A percentile compares a stretch with the other conserved stretches of the same genome.
phyloP scores from a whole-genome alignment of 37 sponge, comb jelly and placozoan species.

The Petrosia ficiformis region DNA sequence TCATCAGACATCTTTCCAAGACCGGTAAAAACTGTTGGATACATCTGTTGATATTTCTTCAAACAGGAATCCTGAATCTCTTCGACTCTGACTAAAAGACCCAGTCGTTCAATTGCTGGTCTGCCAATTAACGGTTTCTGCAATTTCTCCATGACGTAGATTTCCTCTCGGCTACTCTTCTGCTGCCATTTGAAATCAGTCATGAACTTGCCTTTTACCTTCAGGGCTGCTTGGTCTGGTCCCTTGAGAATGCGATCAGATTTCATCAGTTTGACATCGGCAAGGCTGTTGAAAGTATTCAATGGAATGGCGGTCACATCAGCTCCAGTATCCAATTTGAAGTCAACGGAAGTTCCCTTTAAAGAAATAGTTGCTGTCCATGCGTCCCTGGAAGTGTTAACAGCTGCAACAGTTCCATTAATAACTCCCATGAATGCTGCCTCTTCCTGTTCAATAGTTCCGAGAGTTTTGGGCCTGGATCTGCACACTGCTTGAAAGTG shows the following conservation, averaged over 20 bases:
- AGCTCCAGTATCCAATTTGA: not conserved
- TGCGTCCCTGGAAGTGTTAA: too few relatives aligned
- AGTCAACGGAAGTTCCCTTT: not conserved
- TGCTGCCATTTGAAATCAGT: not conserved
- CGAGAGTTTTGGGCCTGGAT: not conserved
- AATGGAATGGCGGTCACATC: not conserved
- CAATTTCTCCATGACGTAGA: not conserved
- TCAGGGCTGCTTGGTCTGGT: not conserved
- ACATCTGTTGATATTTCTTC: not conserved
- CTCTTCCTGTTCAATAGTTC: not conserved
- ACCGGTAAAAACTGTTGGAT: conserved; percentile 5
- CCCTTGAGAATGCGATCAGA: too few relatives aligned
- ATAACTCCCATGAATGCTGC: too few relatives aligned
- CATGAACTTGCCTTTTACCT: not conserved
- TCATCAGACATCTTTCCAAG: not conserved
- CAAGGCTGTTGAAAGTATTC: not conserved
- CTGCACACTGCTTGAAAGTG: not conserved
- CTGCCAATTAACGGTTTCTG: not conserved
- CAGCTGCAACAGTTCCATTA: too few relatives aligned
- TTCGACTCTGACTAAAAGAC: not conserved
- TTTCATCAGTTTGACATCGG: too few relatives aligned
- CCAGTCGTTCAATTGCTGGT: not conserved
- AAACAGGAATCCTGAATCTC: not conserved
- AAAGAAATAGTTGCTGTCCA: not conserved
- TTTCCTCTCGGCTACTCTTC: not conserved